Conservation (phyloP, 2,113 vertebrate genomes). For the Telmatochromis sp. region DNA sequence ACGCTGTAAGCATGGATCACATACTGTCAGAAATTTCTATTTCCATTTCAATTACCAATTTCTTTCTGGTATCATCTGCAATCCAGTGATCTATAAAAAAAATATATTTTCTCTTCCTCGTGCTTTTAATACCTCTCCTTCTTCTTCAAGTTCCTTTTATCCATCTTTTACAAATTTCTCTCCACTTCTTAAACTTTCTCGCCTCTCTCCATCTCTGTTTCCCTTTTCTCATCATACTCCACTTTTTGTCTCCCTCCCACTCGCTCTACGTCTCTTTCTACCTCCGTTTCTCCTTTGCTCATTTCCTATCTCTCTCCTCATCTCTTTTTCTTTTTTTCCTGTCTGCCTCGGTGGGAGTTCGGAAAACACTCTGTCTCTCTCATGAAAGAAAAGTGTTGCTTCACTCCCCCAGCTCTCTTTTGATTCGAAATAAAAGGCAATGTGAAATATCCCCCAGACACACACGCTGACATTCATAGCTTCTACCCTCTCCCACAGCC, state of each 20-base stretch:
- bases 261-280: background rate
- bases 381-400: constrained; percentile 19
- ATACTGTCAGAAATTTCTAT: background rate
- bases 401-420: constrained; percentile 29
- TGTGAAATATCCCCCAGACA: constrained; percentile 24
- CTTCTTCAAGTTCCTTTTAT: background rate
- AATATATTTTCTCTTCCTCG: background rate
- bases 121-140: background rate
- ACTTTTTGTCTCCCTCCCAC: background rate
- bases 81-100: background rate
- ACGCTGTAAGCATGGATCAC: background rate
- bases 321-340: background rate
- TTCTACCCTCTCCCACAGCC: background rate
- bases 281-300: background rate
- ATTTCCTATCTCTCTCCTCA: background rate
- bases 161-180: background rate
- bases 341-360: constrained; percentile 25
- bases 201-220: background rate
- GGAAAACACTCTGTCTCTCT: constrained; percentile 19
- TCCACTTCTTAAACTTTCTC: background rate
- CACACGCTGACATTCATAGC: background rate
- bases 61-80: background rate
- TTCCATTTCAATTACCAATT: background rate
- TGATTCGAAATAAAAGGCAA: constrained; percentile 43
- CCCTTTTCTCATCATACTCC: background rate